Base-by-base conservation (phyloP, 2,888 invertebrate genomes). In the Tromatobia lineatoria region DNA sequence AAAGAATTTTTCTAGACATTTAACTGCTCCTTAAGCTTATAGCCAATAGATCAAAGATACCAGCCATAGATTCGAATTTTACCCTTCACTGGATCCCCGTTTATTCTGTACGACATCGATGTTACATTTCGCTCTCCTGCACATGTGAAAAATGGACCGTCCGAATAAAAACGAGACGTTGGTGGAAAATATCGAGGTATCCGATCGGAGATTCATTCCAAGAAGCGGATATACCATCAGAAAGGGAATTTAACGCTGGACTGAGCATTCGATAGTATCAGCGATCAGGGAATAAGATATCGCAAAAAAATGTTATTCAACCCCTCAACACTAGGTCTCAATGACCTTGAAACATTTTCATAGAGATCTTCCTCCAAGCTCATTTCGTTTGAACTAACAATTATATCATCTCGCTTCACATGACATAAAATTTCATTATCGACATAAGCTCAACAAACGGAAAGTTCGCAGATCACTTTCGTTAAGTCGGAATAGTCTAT, bases 401-500 rank as follows among this genome's bases (percentile, higher is more conserved):
- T 13, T 13, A 6, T 54, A 15, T 50, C 29, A 25, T 34, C 11
- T 13, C 42, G 7, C 20, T 13, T 29, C 29, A 3, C 23, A n/a
- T 61, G 23, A 45, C 47, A 69, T 74, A 75, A 75, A 13, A 70
- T 69, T 80, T 70, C 64, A 75, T 67, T 69, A 80, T 70, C 38
- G 69, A 20, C 13, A 1, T 7, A 70, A 45, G 57, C 23, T 25
- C 23, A 25, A 25, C 20, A 57, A 25, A 1, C 25, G 23, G 10
- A 10, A 70, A 15, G 47, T 75, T 18, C 4, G 8, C 34, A 38
- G 7, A 38, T 38, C 34, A 38, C 34, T 38, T 38, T 38, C 34
- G 7, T 38, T 38, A 8, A 38, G 8, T 6, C 34, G 2, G 3
- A 29, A 29, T 15, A n/a, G n/a, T 3, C 50, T 13, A n/a, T 18